A percentile compares a stretch with the other conserved stretches of the same genome.
Evolutionary conservation across 2,113 vertebrate species (phyloP).

Genomic region (Nycticorax nycticorax): DNA sequence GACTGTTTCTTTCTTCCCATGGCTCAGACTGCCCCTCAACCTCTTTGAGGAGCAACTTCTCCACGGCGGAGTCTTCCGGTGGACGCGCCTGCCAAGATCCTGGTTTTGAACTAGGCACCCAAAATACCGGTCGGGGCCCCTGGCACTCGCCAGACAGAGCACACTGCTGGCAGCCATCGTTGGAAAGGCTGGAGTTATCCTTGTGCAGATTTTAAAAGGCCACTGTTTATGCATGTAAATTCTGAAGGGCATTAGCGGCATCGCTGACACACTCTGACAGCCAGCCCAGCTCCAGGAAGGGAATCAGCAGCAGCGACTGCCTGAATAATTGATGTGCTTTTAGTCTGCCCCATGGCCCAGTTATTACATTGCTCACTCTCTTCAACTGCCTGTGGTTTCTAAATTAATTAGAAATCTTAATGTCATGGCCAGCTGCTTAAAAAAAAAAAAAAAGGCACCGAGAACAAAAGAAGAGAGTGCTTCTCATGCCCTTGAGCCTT

Average conservation of each 20-base stretch:
- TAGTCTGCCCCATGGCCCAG: slow-evolving; percentile 61
- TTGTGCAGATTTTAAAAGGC: slow-evolving; percentile 66
- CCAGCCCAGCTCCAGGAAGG: slow-evolving; percentile 60
- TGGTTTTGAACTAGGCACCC: not conserved
- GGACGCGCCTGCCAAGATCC: not conserved
- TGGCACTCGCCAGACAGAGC: fast-evolving
- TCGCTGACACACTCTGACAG: slow-evolving; percentile 73
- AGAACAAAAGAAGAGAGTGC: slow-evolving; percentile 2
- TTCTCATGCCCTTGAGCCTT: slow-evolving; percentile 35
- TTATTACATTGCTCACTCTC: slow-evolving; percentile 54
- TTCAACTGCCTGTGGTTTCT: slow-evolving; percentile 59
- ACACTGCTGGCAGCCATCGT: not conserved
- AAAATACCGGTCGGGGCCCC: not conserved
- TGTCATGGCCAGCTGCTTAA: slow-evolving; percentile 14
- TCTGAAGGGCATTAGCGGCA: slow-evolving; percentile 70
- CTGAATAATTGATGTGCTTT: slow-evolving; percentile 73
- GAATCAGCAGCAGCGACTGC: slow-evolving; percentile 56
- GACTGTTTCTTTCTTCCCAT: not conserved
- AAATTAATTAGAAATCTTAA: slow-evolving; percentile 73
- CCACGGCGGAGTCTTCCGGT: not conserved
- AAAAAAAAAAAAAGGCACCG: not conserved
- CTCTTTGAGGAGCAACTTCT: not conserved
- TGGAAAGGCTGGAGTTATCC: slow-evolving; percentile 27
- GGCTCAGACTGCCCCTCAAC: not conserved
- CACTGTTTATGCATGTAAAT: slow-evolving; percentile 67